A percentile compares a stretch with the other conserved stretches of the same genome.
Conservation (phyloP, 92 coral and sea anemone species). For the Porites rus region DNA sequence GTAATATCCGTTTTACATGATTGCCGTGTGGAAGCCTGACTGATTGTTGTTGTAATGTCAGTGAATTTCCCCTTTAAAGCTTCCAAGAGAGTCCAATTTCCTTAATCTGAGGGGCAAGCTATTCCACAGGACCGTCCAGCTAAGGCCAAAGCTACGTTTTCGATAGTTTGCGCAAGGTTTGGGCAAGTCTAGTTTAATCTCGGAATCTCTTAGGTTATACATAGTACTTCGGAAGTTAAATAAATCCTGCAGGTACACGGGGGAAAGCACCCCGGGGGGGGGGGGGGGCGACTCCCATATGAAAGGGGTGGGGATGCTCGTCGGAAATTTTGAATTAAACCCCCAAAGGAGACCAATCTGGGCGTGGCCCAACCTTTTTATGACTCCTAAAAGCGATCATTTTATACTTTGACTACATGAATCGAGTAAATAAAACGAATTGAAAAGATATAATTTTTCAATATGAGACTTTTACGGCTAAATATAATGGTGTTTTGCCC, state of each 20-base stretch:
- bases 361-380: too few species aligned
- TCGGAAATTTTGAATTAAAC: too few species aligned
- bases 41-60: neutral
- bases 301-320: too few species aligned
- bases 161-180: slow-evolving; percentile 25
- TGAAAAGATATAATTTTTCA: too few species aligned
- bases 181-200: slow-evolving; percentile 32
- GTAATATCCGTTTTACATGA: neutral
- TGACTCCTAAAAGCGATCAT: too few species aligned
- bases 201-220: slow-evolving; percentile 28
- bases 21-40: neutral
- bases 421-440: too few species aligned
- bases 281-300: too few species aligned
- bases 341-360: too few species aligned
- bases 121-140: slow-evolving; percentile 2
- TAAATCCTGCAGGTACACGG: slow-evolving; percentile 5
- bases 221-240: neutral
- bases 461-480: too few species aligned
- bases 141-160: slow-evolving; percentile 28
- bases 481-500: too few species aligned
- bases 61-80: neutral
- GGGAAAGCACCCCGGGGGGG: neutral
- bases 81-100: neutral
- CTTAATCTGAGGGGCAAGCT: neutral
- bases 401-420: too few species aligned